Conservation (phyloP, 2,797 vertebrate species). For the Chrysocyon brachyurus region DNA sequence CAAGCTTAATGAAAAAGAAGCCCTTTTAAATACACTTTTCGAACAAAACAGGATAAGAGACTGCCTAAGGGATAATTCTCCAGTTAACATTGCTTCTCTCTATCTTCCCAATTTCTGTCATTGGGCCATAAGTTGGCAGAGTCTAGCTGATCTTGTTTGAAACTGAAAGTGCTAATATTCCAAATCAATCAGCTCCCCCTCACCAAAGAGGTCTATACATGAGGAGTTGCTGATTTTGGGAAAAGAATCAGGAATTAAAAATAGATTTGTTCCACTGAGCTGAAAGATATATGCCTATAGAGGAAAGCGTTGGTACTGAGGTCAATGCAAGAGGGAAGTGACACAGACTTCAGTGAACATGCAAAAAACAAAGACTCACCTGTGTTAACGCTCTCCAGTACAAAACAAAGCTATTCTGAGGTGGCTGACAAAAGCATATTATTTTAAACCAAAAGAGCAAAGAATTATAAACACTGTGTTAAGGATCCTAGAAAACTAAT, state of each 20-base stretch:
- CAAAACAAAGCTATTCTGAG: slow-evolving; percentile 36
- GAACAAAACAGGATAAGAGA: neutral
- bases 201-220: neutral
- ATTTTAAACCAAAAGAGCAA: slow-evolving; percentile 8
- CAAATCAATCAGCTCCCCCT: slow-evolving; percentile 5
- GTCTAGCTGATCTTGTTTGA: neutral
- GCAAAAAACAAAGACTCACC: slow-evolving; percentile 2
- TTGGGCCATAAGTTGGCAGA: neutral
- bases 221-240: neutral
- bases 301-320: neutral
- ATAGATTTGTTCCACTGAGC: neutral
- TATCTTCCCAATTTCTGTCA: neutral
- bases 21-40: neutral
- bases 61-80: neutral
- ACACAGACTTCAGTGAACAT: neutral
- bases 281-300: neutral
- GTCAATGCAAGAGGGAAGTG: neutral
- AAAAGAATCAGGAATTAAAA: neutral
- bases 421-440: neutral
- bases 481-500: slow-evolving; percentile 20
- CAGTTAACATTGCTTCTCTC: neutral
- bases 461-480: neutral
- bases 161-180: neutral
- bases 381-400: neutral
- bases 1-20: neutral